A percentile compares a stretch with the other conserved stretches of the same genome.
phyloP scores from a whole-genome alignment of 2,888 invertebrate species.

The Bruchidius siliquastri region DNA sequence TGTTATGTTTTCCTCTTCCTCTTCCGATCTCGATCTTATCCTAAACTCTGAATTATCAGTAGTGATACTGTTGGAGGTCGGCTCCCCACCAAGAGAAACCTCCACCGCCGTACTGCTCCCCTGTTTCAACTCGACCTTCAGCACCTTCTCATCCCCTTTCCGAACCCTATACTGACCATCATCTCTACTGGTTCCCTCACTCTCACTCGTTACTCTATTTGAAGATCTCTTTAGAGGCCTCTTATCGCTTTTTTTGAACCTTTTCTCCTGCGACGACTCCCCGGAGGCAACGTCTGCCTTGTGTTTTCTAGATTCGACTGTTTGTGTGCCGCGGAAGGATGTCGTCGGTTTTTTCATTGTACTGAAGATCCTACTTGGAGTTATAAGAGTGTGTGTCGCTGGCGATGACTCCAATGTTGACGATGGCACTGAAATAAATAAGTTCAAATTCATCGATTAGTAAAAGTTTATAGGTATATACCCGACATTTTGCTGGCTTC shows the following conservation, averaged over 20 bases:
- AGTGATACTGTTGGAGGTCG: not conserved
- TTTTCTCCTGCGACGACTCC: not conserved
- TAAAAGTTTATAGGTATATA: no score
- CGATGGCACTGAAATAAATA: no score
- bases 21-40: slow-evolving; percentile 4
- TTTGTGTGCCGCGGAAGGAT: slow-evolving; percentile 30
- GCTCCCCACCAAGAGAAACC: not conserved
- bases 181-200: no score
- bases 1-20: not conserved
- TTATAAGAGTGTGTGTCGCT: slow-evolving; percentile 23
- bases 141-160: no score
- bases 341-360: slow-evolving; percentile 27
- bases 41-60: slow-evolving; percentile 4
- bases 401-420: slow-evolving; percentile 10
- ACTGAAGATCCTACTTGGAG: slow-evolving; percentile 32
- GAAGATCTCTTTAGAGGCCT: not conserved
- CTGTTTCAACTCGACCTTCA: no score
- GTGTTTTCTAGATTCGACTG: slow-evolving; percentile 31
- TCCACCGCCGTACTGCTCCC: not conserved
- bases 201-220: no score
- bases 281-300: slow-evolving; percentile 14
- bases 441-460: no score
- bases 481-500: no score
- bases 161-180: no score
- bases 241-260: not conserved